Conservation (phyloP, 2,888 invertebrate species). For the Metopia argyrocephala region DNA sequence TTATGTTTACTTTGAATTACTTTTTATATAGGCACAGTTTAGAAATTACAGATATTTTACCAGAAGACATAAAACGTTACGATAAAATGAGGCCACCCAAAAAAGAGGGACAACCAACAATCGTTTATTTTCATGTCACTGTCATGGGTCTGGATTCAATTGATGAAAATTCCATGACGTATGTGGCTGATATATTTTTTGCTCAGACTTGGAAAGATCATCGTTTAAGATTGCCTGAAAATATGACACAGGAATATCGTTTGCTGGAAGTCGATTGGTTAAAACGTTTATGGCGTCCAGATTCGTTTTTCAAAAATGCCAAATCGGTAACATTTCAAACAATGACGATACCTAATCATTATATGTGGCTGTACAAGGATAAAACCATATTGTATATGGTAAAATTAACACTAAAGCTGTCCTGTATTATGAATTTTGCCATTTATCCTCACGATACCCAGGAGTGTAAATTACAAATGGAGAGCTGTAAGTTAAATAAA, state of each 20-base stretch:
- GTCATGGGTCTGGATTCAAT: slow-evolving; percentile 97
- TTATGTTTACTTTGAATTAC: neutral
- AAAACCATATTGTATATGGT: slow-evolving; percentile 90
- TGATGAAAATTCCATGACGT: slow-evolving; percentile 97
- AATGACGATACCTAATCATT: slow-evolving; percentile 96
- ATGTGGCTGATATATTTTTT: slow-evolving; percentile 94
- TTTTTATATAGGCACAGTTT: slow-evolving; percentile 80
- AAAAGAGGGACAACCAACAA: slow-evolving; percentile 91
- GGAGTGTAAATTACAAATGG: slow-evolving; percentile 95
- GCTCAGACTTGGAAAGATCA: slow-evolving; percentile 97
- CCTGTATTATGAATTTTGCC: slow-evolving; percentile 96
- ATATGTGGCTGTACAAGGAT: slow-evolving; percentile 93
- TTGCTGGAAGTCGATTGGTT: slow-evolving; percentile 93
- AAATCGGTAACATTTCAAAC: slow-evolving; percentile 96
- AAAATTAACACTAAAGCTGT: slow-evolving; percentile 91
- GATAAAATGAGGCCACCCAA: slow-evolving; percentile 97
- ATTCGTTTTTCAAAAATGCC: slow-evolving; percentile 96
- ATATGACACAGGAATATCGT: slow-evolving; percentile 94
- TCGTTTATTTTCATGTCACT: slow-evolving; percentile 94
- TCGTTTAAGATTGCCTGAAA: slow-evolving; percentile 90
- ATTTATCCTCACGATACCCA: slow-evolving; percentile 97
- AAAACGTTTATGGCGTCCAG: slow-evolving; percentile 95
- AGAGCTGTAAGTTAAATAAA: slow-evolving; percentile 87
- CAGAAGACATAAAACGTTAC: slow-evolving; percentile 91
- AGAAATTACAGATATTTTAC: slow-evolving; percentile 90